Evolutionary conservation across 1,140 invertebrate species (phyloP).

Genomic region (Theocolax elegans): DNA sequence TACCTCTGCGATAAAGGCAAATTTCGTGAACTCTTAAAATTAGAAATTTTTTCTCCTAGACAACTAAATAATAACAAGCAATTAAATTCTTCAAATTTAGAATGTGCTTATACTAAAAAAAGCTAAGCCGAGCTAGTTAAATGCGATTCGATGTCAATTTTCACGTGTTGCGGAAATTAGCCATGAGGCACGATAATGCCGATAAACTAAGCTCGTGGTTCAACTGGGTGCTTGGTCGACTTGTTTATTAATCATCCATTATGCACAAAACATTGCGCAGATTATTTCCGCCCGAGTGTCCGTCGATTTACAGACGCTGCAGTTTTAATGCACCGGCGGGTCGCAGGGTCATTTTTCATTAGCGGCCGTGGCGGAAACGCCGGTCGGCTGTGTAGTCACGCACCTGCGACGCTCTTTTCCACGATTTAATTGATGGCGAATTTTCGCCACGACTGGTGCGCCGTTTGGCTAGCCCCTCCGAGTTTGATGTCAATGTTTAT

Average conservation of each 20-base stretch:
- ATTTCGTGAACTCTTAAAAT: no score
- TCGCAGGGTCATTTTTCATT: slow-evolving; percentile 30
- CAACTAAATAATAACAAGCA: no score
- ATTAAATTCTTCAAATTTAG: no score
- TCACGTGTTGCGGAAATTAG: slow-evolving; percentile 31
- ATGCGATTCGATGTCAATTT: slow-evolving; percentile 1
- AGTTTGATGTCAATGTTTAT: slow-evolving; percentile 16
- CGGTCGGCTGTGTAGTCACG: background rate
- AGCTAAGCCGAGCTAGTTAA: no score
- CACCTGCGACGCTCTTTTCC: slow-evolving; percentile 23
- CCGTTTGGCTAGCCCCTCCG: background rate
- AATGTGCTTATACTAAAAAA: no score
- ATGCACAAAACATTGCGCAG: slow-evolving; percentile 42
- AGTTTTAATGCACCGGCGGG: slow-evolving; percentile 18
- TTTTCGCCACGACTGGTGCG: background rate
- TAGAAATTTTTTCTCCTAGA: no score
- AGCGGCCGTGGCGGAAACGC: background rate
- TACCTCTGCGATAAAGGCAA: no score
- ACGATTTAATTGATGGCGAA: slow-evolving; percentile 22
- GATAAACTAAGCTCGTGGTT: slow-evolving; percentile 37
- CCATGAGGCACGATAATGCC: slow-evolving; percentile 34
- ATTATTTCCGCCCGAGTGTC: slow-evolving; percentile 35
- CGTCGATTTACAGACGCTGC: slow-evolving; percentile 32
- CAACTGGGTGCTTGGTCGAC: background rate
- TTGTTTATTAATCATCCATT: slow-evolving; percentile 49